Evolutionary conservation across 2,888 invertebrate genomes (phyloP).

Genomic region (Scaptomyza reducta): DNA sequence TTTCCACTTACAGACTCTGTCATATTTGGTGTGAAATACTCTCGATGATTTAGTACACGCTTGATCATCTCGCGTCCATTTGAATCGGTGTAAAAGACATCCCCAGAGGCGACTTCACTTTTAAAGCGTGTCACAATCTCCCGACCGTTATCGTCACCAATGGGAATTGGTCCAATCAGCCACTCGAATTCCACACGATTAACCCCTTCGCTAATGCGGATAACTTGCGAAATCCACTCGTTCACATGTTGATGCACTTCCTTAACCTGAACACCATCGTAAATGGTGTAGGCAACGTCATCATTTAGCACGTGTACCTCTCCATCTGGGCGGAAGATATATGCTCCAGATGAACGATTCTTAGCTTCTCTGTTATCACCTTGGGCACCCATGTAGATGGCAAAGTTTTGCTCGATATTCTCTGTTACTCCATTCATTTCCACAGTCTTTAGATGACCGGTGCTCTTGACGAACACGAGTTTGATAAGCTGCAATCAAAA

Average conservation of each 20-base stretch:
- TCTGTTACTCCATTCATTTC: conserved; percentile 77
- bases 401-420: conserved; percentile 86
- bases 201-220: conserved; percentile 88
- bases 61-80: conserved; percentile 95
- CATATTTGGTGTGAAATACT: conserved; percentile 89
- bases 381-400: conserved; percentile 89
- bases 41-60: conserved; percentile 87
- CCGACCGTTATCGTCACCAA: conserved; percentile 88
- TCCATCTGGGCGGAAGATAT: conserved; percentile 91
- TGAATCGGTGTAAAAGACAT: conserved; percentile 95
- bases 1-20: conserved; percentile 91
- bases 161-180: conserved; percentile 91
- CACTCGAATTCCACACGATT: conserved; percentile 89
- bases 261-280: conserved; percentile 87
- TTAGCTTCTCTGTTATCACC: conserved; percentile 87
- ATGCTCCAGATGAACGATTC: conserved; percentile 95
- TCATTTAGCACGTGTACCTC: conserved; percentile 54
- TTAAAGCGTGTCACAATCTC: conserved; percentile 92
- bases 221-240: conserved; percentile 90
- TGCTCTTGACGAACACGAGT: conserved; percentile 61
- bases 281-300: conserved; percentile 66
- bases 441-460: conserved; percentile 64
- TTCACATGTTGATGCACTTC: conserved; percentile 87
- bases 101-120: conserved; percentile 87
- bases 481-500: conserved; percentile 68